A percentile compares a stretch with the other conserved stretches of the same genome.
Evolutionary conservation across 2,797 vertebrate species (phyloP).

Genomic region (Parotocinclus haroldoi): DNA sequence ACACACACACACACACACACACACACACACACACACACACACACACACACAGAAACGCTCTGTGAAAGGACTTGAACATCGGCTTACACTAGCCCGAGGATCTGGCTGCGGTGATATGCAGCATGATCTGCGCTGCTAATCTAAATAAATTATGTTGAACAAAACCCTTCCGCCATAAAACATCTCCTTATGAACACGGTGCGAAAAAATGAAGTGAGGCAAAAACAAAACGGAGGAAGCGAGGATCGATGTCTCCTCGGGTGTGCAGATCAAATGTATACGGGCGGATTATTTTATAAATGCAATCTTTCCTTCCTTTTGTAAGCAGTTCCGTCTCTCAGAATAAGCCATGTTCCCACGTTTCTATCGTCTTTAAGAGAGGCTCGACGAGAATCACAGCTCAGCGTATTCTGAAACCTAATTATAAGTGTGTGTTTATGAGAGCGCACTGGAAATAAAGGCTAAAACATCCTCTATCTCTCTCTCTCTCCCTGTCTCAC

Average conservation of each 20-base stretch:
- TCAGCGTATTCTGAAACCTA: slow-evolving; percentile 36
- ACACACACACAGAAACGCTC: neutral
- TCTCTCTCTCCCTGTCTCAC: too few species aligned
- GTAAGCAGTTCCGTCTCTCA: slow-evolving; percentile 73
- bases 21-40: neutral
- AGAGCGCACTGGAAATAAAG: slow-evolving; percentile 30
- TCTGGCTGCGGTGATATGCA: slow-evolving; percentile 57
- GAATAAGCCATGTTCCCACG: slow-evolving; percentile 71
- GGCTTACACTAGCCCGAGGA: slow-evolving; percentile 59
- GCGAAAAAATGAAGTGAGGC: slow-evolving; percentile 48
- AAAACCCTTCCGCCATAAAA: slow-evolving; percentile 63
- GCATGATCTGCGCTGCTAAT: slow-evolving; percentile 59
- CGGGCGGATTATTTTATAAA: slow-evolving; percentile 74
- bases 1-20: neutral
- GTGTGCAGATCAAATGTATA: slow-evolving; percentile 64
- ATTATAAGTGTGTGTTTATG: slow-evolving; percentile 27
- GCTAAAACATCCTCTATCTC: slow-evolving; percentile 27
- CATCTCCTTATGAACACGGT: slow-evolving; percentile 54
- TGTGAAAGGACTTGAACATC: slow-evolving; percentile 39
- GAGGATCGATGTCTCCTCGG: slow-evolving; percentile 19
- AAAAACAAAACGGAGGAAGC: slow-evolving; percentile 41
- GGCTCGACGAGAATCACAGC: slow-evolving; percentile 60
- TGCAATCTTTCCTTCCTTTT: slow-evolving; percentile 67
- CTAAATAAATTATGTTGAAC: slow-evolving; percentile 62
- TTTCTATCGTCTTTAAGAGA: slow-evolving; percentile 68